Base-by-base conservation (phyloP, 1,140 invertebrate genomes). In the Macrobrachium rosenbergii region DNA sequence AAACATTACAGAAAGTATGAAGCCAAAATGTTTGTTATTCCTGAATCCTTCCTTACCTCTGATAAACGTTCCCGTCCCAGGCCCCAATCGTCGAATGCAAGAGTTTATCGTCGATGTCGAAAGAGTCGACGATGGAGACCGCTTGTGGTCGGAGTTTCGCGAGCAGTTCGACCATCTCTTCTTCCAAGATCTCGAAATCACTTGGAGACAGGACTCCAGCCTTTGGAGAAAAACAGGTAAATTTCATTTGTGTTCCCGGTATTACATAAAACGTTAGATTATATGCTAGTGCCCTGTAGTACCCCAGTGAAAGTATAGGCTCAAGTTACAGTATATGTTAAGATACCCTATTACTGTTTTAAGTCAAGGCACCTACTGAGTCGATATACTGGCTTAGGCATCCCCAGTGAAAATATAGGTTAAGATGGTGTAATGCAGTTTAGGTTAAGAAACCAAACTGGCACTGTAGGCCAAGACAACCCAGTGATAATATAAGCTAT, bases 31-130 rank as follows among this genome's bases (percentile, higher is more conserved):
- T 10, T 10, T 5, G 7, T 1, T 37, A 37, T 37, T 37, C 28
- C 28, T 37, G 69, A 23, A 73, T 37, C 16, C 43, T 6, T n/a
- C 14, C 85, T 63, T 11, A 90, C 85, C 96, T 94, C 90, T 98
- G 95, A 91, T 99, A 99, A 2, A 98, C 97, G 88, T 96, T 94
- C 5, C 98, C 98, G 92, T 99, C 98, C 91, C 95, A 97, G 12
- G 95, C 94, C 2, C 98, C 98, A 2, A 99, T 92, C 0, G 96
- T 94, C 16, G 97, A 98, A 28, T 94, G 93, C 14, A 99, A 92
- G 63, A 97, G 94, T 89, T 95, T 94, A 91, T 99, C 98, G 58
- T 94, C 93, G 69, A 97, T 94, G 92, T 98, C 97, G 90, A 98
- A 99, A 8, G 96, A 95, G 91, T 99, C 98, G 0, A 98, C 97